These are phyloP conservation scores for Sebastes diaconus DNA, from an alignment of 2,797 vertebrate species.

Conservation along the genomic window DNA sequence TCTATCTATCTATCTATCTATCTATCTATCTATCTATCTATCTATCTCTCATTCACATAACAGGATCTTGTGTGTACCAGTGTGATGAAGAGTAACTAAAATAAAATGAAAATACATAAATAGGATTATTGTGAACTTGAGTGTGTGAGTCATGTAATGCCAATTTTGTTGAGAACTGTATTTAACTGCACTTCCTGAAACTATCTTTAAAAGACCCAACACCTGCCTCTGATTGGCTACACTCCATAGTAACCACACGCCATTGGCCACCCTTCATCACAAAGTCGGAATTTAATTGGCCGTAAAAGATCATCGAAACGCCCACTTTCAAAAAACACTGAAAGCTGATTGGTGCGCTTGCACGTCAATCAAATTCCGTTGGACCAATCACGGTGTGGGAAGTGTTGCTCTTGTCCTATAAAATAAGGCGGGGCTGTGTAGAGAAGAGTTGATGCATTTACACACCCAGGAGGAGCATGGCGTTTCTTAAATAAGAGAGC, in stretches of 20 bases:
- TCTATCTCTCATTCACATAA: background rate
- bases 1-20: background rate
- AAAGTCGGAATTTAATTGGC: constrained; percentile 46
- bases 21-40: too few species aligned
- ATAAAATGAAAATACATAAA: background rate
- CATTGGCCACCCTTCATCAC: constrained; percentile 52
- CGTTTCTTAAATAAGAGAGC: rapidly evolving
- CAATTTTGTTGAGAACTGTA: constrained; percentile 37
- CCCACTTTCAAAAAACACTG: background rate
- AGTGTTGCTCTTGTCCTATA: background rate
- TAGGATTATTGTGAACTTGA: background rate
- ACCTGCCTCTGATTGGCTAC: constrained; percentile 71
- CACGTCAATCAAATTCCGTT: constrained; percentile 31
- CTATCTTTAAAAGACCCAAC: constrained; percentile 79
- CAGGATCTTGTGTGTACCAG: background rate
- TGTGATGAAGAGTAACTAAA: background rate
- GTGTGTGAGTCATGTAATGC: background rate
- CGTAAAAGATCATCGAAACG: background rate
- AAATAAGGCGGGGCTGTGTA: constrained; percentile 56
- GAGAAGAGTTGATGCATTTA: background rate
- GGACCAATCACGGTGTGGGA: constrained; percentile 32
- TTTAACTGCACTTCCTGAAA: constrained; percentile 82
- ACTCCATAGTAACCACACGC: background rate
- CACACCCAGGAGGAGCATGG: too few species aligned
- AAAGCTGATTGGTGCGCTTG: constrained; percentile 17